These are phyloP conservation scores for Amiota minor DNA, from an alignment of 2,888 invertebrate species.

Conservation along the genomic window DNA sequence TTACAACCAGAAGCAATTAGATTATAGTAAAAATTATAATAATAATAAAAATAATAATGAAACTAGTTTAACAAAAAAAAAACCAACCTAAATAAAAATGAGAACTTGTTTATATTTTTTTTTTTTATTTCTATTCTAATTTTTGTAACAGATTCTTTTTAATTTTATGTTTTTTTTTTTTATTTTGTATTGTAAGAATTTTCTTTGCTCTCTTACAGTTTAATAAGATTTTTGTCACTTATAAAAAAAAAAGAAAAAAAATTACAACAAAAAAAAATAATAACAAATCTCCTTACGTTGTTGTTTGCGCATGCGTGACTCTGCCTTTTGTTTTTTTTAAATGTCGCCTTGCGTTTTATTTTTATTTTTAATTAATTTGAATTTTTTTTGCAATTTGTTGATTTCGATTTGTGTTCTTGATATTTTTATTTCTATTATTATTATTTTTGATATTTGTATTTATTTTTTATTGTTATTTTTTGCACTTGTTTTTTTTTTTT, in stretches of 20 bases:
- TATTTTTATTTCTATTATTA: background rate
- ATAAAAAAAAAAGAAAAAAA: constrained; percentile 17
- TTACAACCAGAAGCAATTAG: too few species aligned
- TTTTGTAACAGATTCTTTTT: constrained; percentile 26
- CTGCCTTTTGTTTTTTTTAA: background rate
- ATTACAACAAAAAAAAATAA: background rate
- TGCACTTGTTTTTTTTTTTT: background rate
- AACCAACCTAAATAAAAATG: constrained; percentile 39
- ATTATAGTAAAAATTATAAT: too few species aligned
- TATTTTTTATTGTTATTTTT: too few species aligned
- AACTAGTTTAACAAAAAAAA: background rate
- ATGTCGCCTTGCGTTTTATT: background rate
- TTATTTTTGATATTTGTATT: background rate
- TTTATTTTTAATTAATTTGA: background rate
- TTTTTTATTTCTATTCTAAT: constrained; percentile 25
- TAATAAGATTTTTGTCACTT: background rate
- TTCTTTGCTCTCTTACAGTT: constrained; percentile 4
- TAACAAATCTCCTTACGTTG: constrained; percentile 16
- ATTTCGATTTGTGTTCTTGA: background rate
- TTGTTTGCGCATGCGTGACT: constrained; percentile 19
- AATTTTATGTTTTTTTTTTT: background rate
- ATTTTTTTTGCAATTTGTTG: constrained; percentile 12
- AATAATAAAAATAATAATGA: too few species aligned
- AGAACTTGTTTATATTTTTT: constrained; percentile 44
- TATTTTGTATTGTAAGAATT: background rate